These are phyloP conservation scores for Drepanosiphum platanoidis DNA, from an alignment of 2,888 invertebrate species.

Conservation along the genomic window DNA sequence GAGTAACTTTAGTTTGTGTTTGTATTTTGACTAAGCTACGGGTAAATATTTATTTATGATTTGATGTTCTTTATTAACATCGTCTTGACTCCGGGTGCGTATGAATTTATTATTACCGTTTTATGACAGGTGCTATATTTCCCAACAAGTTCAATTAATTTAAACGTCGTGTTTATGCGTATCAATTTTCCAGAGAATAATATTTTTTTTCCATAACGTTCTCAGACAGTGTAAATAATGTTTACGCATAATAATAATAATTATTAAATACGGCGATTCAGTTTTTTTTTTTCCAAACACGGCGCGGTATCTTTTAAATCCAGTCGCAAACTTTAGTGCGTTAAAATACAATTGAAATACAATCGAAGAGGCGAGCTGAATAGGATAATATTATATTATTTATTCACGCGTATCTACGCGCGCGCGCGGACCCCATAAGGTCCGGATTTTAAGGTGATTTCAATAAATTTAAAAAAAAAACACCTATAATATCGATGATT, in stretches of 20 bases:
- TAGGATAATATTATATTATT: no score
- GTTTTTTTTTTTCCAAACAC: neutral
- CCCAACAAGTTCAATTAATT: slow-evolving; percentile 5
- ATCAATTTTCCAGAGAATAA: neutral
- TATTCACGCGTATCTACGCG: no score
- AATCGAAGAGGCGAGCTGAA: no score
- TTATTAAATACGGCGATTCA: neutral
- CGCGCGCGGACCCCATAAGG: no score
- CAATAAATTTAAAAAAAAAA: no score
- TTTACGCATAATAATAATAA: neutral
- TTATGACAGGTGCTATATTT: slow-evolving; percentile 1
- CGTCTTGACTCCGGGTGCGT: neutral
- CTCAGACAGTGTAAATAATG: neutral
- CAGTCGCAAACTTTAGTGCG: neutral
- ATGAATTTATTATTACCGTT: slow-evolving; percentile 16
- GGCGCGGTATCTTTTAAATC: neutral
- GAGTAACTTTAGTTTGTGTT: neutral
- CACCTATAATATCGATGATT: no score
- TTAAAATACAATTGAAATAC: no score
- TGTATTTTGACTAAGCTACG: neutral
- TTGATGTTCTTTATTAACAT: neutral
- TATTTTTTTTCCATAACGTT: neutral
- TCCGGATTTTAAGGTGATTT: no score
- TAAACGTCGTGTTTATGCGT: neutral
- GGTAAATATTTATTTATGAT: neutral